phyloP scores from a whole-genome alignment of 2,113 vertebrate species.

The Scartelaos histophorus region DNA sequence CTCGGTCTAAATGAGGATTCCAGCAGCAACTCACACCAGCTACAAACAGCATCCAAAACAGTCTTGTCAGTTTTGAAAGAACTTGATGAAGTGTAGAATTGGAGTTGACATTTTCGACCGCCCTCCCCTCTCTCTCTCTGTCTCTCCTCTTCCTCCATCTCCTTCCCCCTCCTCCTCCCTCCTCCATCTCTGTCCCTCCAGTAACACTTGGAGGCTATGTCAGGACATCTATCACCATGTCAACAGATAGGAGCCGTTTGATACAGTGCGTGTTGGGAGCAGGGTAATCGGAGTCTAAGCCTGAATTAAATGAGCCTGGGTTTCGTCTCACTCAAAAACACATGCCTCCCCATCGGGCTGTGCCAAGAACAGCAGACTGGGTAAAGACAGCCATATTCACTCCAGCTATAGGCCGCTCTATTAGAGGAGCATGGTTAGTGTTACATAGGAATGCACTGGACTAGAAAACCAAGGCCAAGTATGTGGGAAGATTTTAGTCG shows the following conservation, averaged over 20 bases:
- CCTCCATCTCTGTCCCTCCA: neutral
- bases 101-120: neutral
- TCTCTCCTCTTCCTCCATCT: neutral
- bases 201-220: neutral
- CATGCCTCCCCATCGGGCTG: neutral
- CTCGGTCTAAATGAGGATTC: no score
- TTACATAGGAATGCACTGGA: constrained; percentile 3
- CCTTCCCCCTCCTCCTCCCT: neutral
- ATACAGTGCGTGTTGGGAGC: constrained; percentile 6
- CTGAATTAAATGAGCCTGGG: constrained; percentile 5
- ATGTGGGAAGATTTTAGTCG: neutral
- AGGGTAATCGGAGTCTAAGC: neutral
- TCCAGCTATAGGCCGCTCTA: neutral
- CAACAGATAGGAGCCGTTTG: neutral
- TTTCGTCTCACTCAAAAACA: constrained; percentile 5
- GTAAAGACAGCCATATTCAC: neutral
- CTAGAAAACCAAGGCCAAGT: neutral
- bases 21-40: neutral
- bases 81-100: neutral
- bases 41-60: neutral
- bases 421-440: constrained; percentile 3
- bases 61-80: neutral
- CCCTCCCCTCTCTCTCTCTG: neutral
- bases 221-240: constrained; percentile 4
- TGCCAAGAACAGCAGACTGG: constrained; percentile 3